These are phyloP conservation scores for Entomobrya proxima DNA, from an alignment of 2,888 invertebrate genomes.

Conservation along the genomic window DNA sequence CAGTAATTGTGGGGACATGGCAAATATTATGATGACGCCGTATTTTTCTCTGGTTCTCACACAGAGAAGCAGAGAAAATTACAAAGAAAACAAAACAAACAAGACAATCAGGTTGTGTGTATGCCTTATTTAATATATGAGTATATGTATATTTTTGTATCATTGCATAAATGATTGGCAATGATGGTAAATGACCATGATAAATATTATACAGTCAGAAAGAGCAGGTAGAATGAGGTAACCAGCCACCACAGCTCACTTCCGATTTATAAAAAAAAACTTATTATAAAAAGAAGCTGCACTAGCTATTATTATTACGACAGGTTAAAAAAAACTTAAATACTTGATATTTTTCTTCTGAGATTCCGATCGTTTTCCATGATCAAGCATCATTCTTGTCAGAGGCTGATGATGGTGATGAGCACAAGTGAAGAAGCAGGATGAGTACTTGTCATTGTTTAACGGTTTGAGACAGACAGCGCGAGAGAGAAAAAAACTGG, in stretches of 20 bases:
- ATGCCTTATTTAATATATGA: background rate
- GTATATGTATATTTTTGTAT: background rate
- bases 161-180: slow-evolving; percentile 11
- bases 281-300: slow-evolving; percentile 29
- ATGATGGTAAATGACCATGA: background rate
- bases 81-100: background rate
- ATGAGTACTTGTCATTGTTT: slow-evolving; percentile 37
- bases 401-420: background rate
- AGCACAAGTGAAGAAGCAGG: background rate
- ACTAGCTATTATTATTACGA: slow-evolving; percentile 21
- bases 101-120: slow-evolving; percentile 11
- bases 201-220: background rate
- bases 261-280: slow-evolving; percentile 47
- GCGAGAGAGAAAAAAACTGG: slow-evolving; percentile 22
- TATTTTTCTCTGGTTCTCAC: slow-evolving; percentile 34
- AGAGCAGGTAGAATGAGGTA: background rate
- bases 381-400: slow-evolving; percentile 7
- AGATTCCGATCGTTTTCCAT: slow-evolving; percentile 34
- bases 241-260: slow-evolving; percentile 34
- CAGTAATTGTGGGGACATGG: background rate
- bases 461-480: slow-evolving; percentile 13
- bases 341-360: background rate
- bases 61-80: background rate
- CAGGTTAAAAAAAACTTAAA: background rate
- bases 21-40: background rate